A percentile compares a stretch with the other conserved stretches of the same genome.
Conservation (phyloP, 2,113 vertebrate genomes). For the Penelope pileata region DNA sequence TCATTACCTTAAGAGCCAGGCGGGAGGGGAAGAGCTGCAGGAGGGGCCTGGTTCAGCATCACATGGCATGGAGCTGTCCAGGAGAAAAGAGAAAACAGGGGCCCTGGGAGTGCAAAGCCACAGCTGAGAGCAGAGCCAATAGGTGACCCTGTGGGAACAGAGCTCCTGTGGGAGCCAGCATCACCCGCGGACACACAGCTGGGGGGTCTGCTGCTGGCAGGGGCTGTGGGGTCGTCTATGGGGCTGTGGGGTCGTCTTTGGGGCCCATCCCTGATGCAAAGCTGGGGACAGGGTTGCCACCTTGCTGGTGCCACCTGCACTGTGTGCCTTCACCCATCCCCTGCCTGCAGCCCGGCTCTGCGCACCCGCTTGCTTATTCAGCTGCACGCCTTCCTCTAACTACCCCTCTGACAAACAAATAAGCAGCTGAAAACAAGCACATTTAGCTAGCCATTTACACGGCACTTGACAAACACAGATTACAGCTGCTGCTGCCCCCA, state of each 20-base stretch:
- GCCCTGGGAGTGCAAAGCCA: neutral
- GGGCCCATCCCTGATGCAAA: neutral
- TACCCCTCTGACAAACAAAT: conserved; percentile 49
- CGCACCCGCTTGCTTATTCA: neutral
- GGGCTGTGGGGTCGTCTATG: neutral
- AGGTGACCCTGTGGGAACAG: neutral
- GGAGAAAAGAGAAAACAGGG: neutral
- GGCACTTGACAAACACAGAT: conserved; percentile 46
- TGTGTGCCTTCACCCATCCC: neutral
- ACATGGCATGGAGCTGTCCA: accelerated
- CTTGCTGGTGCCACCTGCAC: neutral
- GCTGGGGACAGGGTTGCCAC: neutral
- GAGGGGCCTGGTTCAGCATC: neutral
- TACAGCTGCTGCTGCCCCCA: neutral
- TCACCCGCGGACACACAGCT: accelerated
- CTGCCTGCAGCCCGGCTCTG: neutral
- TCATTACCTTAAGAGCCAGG: neutral
- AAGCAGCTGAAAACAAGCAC: conserved; percentile 40
- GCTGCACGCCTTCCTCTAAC: neutral
- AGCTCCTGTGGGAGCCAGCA: accelerated
- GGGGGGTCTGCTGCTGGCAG: neutral
- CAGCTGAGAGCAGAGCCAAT: accelerated
- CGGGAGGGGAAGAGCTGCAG: neutral
- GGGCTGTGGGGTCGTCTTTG: neutral
- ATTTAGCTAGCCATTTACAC: conserved; percentile 42